These are phyloP conservation scores for Hormiphora californensis DNA, from an alignment of 37 sponge, comb jelly and placozoan species.

Conservation along the genomic window DNA sequence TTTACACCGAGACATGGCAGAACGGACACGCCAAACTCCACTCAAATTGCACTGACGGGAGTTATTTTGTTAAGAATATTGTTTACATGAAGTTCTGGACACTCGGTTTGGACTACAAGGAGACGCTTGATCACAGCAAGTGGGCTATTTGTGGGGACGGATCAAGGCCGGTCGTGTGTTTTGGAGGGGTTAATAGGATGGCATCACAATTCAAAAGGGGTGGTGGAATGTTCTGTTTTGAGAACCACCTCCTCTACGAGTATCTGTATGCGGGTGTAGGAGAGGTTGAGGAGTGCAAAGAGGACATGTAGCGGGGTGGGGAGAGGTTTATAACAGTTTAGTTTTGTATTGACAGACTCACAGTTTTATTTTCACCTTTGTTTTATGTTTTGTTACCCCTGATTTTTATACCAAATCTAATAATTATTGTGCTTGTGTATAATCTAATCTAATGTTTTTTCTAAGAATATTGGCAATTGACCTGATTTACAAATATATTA, in stretches of 20 bases:
- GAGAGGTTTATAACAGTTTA: too few species aligned
- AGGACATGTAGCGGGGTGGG: too few species aligned
- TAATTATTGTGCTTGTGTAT: too few species aligned
- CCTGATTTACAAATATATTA: too few species aligned
- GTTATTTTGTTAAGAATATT: slow-evolving; percentile 26
- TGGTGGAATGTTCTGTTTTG: slow-evolving; percentile 35
- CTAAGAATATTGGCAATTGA: too few species aligned
- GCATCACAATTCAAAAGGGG: background rate
- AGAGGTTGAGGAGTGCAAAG: background rate
- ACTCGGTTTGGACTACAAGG: slow-evolving; percentile 10
- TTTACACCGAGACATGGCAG: slow-evolving; percentile 51
- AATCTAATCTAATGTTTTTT: too few species aligned
- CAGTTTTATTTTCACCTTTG: too few species aligned
- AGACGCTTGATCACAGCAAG: background rate
- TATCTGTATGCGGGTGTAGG: background rate
- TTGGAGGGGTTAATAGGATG: slow-evolving; percentile 53
- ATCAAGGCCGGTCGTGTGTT: background rate
- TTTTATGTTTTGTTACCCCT: too few species aligned
- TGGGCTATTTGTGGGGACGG: slow-evolving; percentile 40
- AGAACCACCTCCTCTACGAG: background rate
- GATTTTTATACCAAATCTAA: too few species aligned
- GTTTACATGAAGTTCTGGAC: background rate
- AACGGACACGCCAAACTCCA: background rate
- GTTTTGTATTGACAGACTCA: too few species aligned
- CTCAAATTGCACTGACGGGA: background rate